A percentile compares a stretch with the other conserved stretches of the same genome.
phyloP scores from a whole-genome alignment of 1,140 invertebrate genomes.

The Cyclina sinensis region DNA sequence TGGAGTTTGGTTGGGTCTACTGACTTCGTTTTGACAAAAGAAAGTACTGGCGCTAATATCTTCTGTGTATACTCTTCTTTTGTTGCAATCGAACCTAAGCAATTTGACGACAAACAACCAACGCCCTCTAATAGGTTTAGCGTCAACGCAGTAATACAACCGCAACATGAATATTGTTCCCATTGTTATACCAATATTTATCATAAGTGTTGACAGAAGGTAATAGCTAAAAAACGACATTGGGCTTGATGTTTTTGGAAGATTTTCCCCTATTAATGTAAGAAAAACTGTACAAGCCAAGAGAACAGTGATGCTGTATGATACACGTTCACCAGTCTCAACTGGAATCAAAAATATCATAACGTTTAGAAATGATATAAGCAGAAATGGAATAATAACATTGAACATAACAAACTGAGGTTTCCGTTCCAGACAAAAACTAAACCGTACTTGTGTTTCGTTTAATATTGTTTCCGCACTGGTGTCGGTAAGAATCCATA shows the following conservation, averaged over 20 bases:
- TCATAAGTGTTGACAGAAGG: background rate
- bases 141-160: background rate
- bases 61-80: no score
- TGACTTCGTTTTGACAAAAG: no score
- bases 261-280: constrained; percentile 34
- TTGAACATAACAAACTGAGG: constrained; percentile 87
- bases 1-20: no score
- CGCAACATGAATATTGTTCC: constrained; percentile 42
- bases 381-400: constrained; percentile 88
- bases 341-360: constrained; percentile 87
- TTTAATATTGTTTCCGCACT: background rate
- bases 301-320: constrained; percentile 52
- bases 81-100: no score
- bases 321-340: constrained; percentile 58
- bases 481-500: constrained; percentile 84
- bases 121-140: no score
- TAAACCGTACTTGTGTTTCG: background rate
- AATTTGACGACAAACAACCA: no score
- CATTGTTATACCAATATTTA: background rate
- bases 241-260: constrained; percentile 4
- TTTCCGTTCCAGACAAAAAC: constrained; percentile 66
- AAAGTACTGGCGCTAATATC: no score
- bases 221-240: constrained; percentile 16
- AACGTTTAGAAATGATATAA: constrained; percentile 88
- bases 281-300: constrained; percentile 62